Evolutionary conservation across 2,888 invertebrate species (phyloP), one percentile per base, ranked within the genome.

Genomic region (Tiphia femorata): DNA sequence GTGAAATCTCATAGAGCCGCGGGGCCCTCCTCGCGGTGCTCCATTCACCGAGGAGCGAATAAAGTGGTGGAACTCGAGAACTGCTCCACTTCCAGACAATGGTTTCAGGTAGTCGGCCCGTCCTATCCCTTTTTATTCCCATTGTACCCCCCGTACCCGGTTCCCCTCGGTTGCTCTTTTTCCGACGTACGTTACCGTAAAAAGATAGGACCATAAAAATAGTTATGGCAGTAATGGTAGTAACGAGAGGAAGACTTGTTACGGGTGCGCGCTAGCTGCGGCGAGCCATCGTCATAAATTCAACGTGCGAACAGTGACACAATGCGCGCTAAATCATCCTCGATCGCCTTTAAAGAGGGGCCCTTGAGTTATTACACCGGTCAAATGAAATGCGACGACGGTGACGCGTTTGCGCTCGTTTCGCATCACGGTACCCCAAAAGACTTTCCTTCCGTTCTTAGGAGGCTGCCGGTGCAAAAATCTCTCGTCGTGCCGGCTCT

Each of bases 21-120:
- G 7, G 40, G 12, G 58, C 61, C 62, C 61, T n/a, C 60, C 64
- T 74, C 69, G 72, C 71, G 71, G 73, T 70, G 71, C 67, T 75
- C 67, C 68, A 71, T 74, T 72, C 55, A 67, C 55, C 56, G 56
- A 44, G 49, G 62, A 60, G 67, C 63, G 67, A 72, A 74, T 74
- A 77, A 71, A 74, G 70, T 73, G 64, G 55, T 63, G 64, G 64
- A 75, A 75, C 73, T 74, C 64, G 74, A 76, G 77, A 71, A 70
- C 68, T 77, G 72, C 72, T 75, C 73, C 70, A 75, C 62, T 73
- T 77, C 35, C 67, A 61, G 55, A 76, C 75, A 78, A 76, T 75
- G 64, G 58, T 52, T 59, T 69, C 75, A 76, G 76, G 76, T 75
- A 77, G 62, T 58, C 55, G 48, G 47, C 41, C n/a, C 29, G 21